Evolutionary conservation across 2,113 vertebrate genomes (phyloP).

Genomic region (Xenotilapia longispinis): DNA sequence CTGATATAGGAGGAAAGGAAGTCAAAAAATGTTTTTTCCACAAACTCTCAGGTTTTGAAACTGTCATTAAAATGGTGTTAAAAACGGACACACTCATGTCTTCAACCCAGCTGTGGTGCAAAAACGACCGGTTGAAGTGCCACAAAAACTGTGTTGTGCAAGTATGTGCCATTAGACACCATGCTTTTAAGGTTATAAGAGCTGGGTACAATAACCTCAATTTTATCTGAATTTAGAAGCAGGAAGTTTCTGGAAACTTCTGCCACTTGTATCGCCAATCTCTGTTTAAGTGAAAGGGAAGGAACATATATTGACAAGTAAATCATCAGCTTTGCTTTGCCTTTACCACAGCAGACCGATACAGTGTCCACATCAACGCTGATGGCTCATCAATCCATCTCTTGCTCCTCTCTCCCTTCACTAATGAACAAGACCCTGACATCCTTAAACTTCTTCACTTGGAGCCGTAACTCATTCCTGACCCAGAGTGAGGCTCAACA

Average conservation of each 20-base stretch:
- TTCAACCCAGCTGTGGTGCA: background rate
- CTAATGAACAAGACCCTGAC: background rate
- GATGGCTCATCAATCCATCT: background rate
- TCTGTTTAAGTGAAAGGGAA: background rate
- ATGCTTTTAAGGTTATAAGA: background rate
- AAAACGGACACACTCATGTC: fast-evolving
- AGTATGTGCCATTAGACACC: background rate
- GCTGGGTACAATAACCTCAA: background rate
- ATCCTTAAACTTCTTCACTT: background rate
- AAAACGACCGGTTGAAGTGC: background rate
- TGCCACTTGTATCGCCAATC: fast-evolving
- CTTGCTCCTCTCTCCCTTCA: background rate
- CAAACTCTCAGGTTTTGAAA: background rate
- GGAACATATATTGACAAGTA: background rate
- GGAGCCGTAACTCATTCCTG: background rate
- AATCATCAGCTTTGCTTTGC: background rate
- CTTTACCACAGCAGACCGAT: background rate
- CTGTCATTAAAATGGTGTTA: background rate
- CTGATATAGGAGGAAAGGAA: background rate
- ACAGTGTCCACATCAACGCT: fast-evolving
- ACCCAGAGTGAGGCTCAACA: background rate
- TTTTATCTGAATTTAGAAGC: background rate
- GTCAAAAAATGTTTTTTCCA: background rate
- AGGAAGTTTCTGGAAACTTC: background rate
- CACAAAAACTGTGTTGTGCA: background rate